These are phyloP conservation scores for Morpho achilles DNA, from an alignment of 2,888 invertebrate genomes.

Conservation along the genomic window DNA sequence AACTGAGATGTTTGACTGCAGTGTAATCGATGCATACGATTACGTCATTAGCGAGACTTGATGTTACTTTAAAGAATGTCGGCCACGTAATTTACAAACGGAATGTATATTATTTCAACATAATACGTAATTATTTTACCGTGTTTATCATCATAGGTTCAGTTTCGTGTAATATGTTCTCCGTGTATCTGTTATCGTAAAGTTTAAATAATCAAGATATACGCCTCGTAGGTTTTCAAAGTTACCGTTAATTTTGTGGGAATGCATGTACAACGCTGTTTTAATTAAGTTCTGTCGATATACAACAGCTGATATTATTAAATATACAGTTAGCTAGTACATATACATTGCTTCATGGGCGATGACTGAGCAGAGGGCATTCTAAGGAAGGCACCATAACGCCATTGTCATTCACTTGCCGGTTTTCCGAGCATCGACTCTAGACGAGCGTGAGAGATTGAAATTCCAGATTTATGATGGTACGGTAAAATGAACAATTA, in stretches of 20 bases:
- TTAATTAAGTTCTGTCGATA: conserved; percentile 37
- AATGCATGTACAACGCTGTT: conserved; percentile 8
- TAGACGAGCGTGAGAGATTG: conserved; percentile 59
- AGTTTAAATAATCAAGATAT: conserved; percentile 2
- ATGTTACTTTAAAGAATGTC: conserved; percentile 8
- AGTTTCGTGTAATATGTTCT: conserved; percentile 1
- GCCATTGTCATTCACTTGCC: conserved; percentile 52
- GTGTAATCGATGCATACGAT: conserved; percentile 4
- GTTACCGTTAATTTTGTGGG: conserved; percentile 13
- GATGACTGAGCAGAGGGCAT: conserved; percentile 28
- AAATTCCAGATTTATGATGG: conserved; percentile 52
- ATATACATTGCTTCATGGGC: conserved; percentile 36
- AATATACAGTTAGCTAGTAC: conserved; percentile 46
- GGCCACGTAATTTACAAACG: conserved; percentile 6
- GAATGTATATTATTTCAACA: conserved; percentile 7
- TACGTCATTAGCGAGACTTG: conserved; percentile 3
- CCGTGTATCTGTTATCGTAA: background rate
- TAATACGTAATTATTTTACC: conserved; percentile 2
- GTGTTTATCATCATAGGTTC: background rate
- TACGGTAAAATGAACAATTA: conserved; percentile 32
- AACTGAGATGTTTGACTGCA: background rate
- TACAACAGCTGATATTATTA: conserved; percentile 64
- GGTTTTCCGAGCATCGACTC: conserved; percentile 44
- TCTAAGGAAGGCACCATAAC: conserved; percentile 37
- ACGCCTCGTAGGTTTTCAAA: background rate